A percentile compares a stretch with the other conserved stretches of the same genome.
phyloP scores from a whole-genome alignment of 2,888 invertebrate species.

The Polietes domitor region DNA sequence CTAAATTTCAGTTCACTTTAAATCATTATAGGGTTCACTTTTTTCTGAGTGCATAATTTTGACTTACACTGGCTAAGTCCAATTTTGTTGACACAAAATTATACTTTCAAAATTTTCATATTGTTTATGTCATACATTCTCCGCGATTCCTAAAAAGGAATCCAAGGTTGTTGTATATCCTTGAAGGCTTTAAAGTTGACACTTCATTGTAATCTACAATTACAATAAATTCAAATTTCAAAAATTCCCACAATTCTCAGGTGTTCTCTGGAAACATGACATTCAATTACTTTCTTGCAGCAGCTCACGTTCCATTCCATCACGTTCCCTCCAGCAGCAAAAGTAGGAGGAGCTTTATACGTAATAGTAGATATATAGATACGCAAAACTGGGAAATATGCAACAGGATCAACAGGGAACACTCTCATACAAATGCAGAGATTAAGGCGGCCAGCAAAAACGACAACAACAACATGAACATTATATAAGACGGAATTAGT shows the following conservation, averaged over 20 bases:
- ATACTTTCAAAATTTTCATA: too few species aligned
- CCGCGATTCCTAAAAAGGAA: too few species aligned
- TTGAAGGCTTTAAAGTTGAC: too few species aligned
- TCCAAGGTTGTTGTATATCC: too few species aligned
- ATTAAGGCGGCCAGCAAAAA: not conserved
- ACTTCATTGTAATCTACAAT: too few species aligned
- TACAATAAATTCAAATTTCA: constrained; percentile 30
- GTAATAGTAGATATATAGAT: not conserved
- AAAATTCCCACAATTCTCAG: constrained; percentile 11
- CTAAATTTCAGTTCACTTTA: too few species aligned
- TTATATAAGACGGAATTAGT: constrained; percentile 42
- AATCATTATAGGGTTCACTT: too few species aligned
- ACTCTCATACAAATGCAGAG: not conserved
- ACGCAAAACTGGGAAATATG: constrained; percentile 9
- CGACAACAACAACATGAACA: not conserved
- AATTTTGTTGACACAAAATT: too few species aligned
- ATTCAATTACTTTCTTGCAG: constrained; percentile 50
- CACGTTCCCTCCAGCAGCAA: constrained; percentile 15
- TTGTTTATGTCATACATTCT: too few species aligned
- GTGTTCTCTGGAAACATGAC: constrained; percentile 8
- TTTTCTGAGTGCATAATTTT: too few species aligned
- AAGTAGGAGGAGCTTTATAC: constrained; percentile 54
- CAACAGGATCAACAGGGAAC: constrained; percentile 55
- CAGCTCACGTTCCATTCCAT: constrained; percentile 44
- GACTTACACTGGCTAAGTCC: too few species aligned